A percentile compares a stretch with the other conserved stretches of the same genome.
Conservation (phyloP, 1,140 invertebrate genomes). For the Saccostrea glomerata region DNA sequence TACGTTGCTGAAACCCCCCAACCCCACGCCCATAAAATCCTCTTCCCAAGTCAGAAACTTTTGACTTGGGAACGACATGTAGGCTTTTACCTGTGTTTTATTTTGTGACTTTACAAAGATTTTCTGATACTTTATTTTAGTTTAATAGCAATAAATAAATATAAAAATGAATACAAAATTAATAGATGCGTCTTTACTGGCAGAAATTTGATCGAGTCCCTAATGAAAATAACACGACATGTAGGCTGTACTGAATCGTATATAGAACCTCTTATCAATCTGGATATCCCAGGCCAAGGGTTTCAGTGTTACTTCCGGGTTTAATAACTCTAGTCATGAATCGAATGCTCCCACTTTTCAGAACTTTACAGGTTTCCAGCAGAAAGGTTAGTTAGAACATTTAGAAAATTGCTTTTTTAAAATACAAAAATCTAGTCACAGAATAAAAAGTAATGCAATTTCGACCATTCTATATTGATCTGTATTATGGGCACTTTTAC, state of each 20-base stretch:
- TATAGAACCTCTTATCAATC: not conserved
- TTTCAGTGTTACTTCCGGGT: not conserved
- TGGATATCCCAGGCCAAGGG: not conserved
- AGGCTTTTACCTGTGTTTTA: no score
- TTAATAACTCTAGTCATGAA: constrained; percentile 14
- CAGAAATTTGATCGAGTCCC: no score
- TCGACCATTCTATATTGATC: not conserved
- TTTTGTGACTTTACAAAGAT: no score
- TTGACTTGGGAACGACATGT: no score
- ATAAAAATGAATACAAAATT: no score
- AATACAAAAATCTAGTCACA: not conserved
- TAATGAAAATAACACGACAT: not conserved
- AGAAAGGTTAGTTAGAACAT: not conserved
- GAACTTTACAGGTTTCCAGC: not conserved
- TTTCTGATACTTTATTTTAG: no score
- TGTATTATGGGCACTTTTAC: not conserved
- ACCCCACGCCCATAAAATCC: no score
- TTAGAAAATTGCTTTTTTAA: not conserved
- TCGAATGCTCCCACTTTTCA: not conserved
- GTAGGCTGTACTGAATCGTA: not conserved
- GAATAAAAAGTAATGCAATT: not conserved
- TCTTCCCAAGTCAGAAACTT: no score
- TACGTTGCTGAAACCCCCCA: no score
- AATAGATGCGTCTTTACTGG: no score
- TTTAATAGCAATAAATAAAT: no score